Evolutionary conservation across 2,888 invertebrate genomes (phyloP).

Genomic region (Gortyna flavago): DNA sequence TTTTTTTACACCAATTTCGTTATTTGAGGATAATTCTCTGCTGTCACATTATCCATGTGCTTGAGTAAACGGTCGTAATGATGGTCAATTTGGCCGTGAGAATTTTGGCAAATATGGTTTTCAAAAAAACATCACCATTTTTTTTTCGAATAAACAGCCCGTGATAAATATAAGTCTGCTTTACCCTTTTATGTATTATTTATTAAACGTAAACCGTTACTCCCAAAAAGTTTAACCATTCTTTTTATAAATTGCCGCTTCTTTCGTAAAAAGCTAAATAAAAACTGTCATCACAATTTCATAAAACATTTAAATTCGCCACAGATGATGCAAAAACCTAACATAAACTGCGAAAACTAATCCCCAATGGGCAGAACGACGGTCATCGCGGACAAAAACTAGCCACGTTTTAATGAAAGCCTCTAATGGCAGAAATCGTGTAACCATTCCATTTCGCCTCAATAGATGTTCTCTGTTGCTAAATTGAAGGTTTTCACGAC

Average conservation of each 20-base stretch:
- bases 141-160: background rate
- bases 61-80: conserved; percentile 49
- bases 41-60: conserved; percentile 64
- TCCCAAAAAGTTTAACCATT: background rate
- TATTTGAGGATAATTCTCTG: conserved; percentile 59
- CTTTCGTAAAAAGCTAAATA: conserved; percentile 22
- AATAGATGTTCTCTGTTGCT: conserved; percentile 76
- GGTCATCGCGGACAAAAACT: conserved; percentile 68
- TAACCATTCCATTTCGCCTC: conserved; percentile 68
- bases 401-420: conserved; percentile 63
- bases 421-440: conserved; percentile 70
- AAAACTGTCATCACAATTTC: conserved; percentile 27
- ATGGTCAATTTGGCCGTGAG: conserved; percentile 25
- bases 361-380: conserved; percentile 61
- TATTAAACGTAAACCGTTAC: background rate
- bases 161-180: background rate
- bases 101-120: conserved; percentile 35
- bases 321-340: conserved; percentile 58
- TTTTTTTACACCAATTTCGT: conserved; percentile 67
- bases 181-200: background rate
- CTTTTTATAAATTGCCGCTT: background rate
- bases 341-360: conserved; percentile 60
- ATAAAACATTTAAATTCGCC: conserved; percentile 55
- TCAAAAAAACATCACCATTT: conserved; percentile 13
- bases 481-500: conserved; percentile 76